Percentiles rank a stretch among this genome's conserved stretches.
These are phyloP conservation scores for Antitype chi DNA, from an alignment of 2,888 invertebrate genomes.

Conservation along the genomic window DNA sequence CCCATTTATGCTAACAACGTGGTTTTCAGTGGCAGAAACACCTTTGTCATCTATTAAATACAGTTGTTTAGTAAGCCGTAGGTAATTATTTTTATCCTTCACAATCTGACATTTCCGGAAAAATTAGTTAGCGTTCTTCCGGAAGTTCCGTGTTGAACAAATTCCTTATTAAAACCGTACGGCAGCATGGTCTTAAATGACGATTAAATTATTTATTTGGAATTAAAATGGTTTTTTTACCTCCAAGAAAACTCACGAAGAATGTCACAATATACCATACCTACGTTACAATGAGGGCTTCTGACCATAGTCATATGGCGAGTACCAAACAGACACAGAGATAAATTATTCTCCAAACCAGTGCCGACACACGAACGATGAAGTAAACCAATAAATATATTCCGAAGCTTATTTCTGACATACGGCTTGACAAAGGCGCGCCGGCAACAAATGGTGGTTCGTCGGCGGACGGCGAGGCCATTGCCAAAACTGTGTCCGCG, in stretches of 20 bases:
- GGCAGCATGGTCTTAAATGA: background rate
- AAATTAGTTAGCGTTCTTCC: background rate
- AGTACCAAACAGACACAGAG: slow-evolving; percentile 3
- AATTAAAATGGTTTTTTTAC: background rate
- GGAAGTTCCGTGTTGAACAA: slow-evolving; percentile 9
- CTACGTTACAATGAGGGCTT: background rate
- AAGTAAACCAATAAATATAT: slow-evolving; percentile 62
- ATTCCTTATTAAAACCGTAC: slow-evolving; percentile 21
- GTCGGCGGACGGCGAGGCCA: slow-evolving; percentile 28
- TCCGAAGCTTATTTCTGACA: slow-evolving; percentile 52
- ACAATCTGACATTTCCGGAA: background rate
- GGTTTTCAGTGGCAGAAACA: background rate
- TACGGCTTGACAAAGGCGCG: slow-evolving; percentile 48
- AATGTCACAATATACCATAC: background rate
- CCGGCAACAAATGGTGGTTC: slow-evolving; percentile 57
- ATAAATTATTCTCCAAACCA: slow-evolving; percentile 33
- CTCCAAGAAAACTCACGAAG: background rate
- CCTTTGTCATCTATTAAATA: background rate
- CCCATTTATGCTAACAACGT: background rate
- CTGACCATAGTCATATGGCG: background rate
- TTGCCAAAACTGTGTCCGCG: slow-evolving; percentile 63
- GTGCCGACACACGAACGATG: slow-evolving; percentile 43
- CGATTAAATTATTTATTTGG: background rate
- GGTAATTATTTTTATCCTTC: background rate
- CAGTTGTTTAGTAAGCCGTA: background rate